phyloP scores from a whole-genome alignment of 1,140 invertebrate species.

The Drosophila athabasca region DNA sequence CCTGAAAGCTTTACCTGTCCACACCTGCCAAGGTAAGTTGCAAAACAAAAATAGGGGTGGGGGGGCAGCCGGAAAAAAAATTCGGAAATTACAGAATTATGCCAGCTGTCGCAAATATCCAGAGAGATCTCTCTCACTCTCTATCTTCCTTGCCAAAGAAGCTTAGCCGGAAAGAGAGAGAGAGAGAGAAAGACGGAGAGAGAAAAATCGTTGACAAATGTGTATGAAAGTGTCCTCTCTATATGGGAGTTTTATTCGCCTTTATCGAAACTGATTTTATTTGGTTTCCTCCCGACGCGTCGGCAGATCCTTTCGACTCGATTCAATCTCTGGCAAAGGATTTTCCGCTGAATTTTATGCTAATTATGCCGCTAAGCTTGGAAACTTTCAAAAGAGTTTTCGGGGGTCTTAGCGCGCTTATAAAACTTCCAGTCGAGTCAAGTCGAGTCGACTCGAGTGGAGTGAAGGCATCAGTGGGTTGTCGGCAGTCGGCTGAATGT shows the following conservation, averaged over 20 bases:
- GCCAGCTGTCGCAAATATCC: constrained; percentile 63
- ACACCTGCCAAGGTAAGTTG: constrained; percentile 58
- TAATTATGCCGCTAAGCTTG: constrained; percentile 72
- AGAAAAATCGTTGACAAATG: constrained; percentile 12
- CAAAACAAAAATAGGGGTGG: constrained; percentile 30
- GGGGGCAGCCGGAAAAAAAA: constrained; percentile 26
- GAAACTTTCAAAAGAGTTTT: constrained; percentile 72
- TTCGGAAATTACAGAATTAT: constrained; percentile 75
- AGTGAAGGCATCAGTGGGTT: no score
- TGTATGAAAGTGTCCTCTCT: constrained; percentile 17
- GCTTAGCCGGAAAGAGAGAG: constrained; percentile 25
- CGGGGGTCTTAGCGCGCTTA: constrained; percentile 40
- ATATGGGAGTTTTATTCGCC: constrained; percentile 19
- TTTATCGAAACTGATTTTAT: constrained; percentile 47
- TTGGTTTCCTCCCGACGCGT: constrained; percentile 20
- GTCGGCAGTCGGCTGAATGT: constrained; percentile 32
- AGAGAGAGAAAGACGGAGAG: constrained; percentile 3
- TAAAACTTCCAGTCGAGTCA: constrained; percentile 40
- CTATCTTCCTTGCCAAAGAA: constrained; percentile 19
- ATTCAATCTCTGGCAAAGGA: constrained; percentile 38
- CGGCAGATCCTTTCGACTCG: constrained; percentile 1
- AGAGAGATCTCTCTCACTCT: constrained; percentile 26
- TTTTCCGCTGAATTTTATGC: constrained; percentile 70
- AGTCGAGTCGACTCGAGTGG: not conserved
- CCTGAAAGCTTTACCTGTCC: constrained; percentile 63